Evolutionary conservation across 2,888 invertebrate genomes (phyloP), one percentile per base, ranked within the genome.

Genomic region (Chymomyza procnemis): DNA sequence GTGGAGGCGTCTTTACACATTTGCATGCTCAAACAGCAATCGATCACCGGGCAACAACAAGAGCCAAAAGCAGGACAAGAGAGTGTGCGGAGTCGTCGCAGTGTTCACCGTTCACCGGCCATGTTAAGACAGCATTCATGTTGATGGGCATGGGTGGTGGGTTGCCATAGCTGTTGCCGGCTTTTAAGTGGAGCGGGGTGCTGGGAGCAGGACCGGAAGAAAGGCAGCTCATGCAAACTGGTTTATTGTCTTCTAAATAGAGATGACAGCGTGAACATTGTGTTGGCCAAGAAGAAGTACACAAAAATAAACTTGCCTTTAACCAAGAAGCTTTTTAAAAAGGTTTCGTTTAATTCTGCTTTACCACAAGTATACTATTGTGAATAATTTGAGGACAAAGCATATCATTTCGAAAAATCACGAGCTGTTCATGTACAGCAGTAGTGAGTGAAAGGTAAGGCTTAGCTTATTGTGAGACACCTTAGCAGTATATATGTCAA

Each of bases 1-100:
- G 85, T 81, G 86, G 85, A 83, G 86, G 83, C 83, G 83, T 83
- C 86, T 83, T 86, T 83, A 86, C 86, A 84, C 83, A 83, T 83
- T 83, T 83, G 86, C 83, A 83, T 83, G 86, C 86, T 84, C 85
- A 83, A 86, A 86, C 83, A 86, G 83, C 83, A 86, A 86, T 86
- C 83, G 85, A 83, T 86, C 86, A 69, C 68, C 67, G 3, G 58
- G 58, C 14, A 56, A 26, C 22, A 19, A 56, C 61, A 66, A 50
- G 61, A 62, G 60, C 56, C 77, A 66, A 66, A 67, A 77, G 76
- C 66, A 34, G 19, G 41, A 41, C 34, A 41, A 41, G 34, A 41
- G 34, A 41, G 34, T n/a, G 50, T 9, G 50, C 50, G 9, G 50
- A 50, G 50, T 50, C 14, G 50, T 50, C 34, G 34, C 34, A 50